These are phyloP conservation scores for Aplochiton taeniatus DNA, from an alignment of 2,797 vertebrate species.

Conservation along the genomic window DNA sequence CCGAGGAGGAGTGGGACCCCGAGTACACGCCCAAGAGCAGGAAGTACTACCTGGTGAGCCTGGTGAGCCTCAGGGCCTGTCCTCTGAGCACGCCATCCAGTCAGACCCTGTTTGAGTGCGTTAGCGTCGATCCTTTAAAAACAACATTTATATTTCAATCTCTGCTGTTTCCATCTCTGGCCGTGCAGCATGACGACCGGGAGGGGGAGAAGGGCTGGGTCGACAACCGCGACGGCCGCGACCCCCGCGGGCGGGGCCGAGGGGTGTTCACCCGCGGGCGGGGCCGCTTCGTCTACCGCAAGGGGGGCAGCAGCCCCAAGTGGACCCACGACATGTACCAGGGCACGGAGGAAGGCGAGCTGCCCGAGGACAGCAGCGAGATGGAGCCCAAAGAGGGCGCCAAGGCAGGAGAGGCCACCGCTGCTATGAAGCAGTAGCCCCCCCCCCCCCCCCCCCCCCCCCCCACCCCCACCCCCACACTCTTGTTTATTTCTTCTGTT, in stretches of 20 bases:
- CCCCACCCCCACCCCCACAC: not conserved
- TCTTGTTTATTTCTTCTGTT: not conserved
- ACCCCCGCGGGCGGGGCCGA: slow-evolving; percentile 73
- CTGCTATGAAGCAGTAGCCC: slow-evolving; percentile 71
- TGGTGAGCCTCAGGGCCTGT: slow-evolving; percentile 78
- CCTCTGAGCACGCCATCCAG: not conserved
- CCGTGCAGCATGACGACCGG: slow-evolving; percentile 90
- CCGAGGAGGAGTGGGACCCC: slow-evolving; percentile 97
- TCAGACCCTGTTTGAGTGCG: no score
- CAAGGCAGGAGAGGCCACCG: slow-evolving; percentile 56
- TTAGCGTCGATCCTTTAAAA: no score
- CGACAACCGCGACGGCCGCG: slow-evolving; percentile 82
- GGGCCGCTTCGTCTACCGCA: slow-evolving; percentile 89
- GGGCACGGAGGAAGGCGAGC: slow-evolving; percentile 83
- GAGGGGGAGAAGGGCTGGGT: slow-evolving; percentile 92
- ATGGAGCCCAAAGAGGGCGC: slow-evolving; percentile 85
- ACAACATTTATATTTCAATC: no score
- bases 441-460: slow-evolving; percentile 34
- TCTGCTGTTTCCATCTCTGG: slow-evolving; percentile 12
- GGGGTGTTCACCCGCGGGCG: slow-evolving; percentile 87
- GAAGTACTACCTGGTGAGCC: slow-evolving; percentile 96
- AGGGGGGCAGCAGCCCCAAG: slow-evolving; percentile 75
- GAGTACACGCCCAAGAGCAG: slow-evolving; percentile 99
- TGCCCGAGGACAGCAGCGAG: slow-evolving; percentile 84
- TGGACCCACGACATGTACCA: slow-evolving; percentile 92